These are phyloP conservation scores for Pampus argenteus DNA, from an alignment of 2,797 vertebrate species.

Conservation along the genomic window DNA sequence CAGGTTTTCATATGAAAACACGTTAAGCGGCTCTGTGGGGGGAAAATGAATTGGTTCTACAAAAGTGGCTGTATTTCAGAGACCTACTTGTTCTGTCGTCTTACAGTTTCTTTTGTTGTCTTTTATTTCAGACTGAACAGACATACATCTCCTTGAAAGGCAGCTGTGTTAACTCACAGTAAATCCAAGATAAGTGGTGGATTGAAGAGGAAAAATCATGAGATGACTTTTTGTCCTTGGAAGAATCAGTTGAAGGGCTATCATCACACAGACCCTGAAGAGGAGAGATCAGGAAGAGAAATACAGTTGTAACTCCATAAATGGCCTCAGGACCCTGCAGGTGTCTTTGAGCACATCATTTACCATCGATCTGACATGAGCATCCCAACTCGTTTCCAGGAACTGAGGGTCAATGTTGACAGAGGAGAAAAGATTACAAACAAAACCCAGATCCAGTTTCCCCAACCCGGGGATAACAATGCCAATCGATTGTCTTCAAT, in stretches of 20 bases:
- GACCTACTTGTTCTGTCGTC: not conserved
- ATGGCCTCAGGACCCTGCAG: conserved; percentile 73
- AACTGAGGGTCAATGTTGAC: conserved; percentile 81
- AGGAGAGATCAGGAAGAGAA: conserved; percentile 21
- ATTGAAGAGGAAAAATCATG: conserved; percentile 54
- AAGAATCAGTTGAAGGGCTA: conserved; percentile 51
- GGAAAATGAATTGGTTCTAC: not conserved
- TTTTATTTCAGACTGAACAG: conserved; percentile 70
- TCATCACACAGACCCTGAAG: conserved; percentile 25
- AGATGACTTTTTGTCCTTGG: conserved; percentile 68
- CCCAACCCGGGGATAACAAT: conserved; percentile 88
- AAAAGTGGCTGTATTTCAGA: conserved; percentile 12
- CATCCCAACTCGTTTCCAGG: conserved; percentile 73
- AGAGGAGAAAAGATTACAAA: conserved; percentile 86
- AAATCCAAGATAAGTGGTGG: conserved; percentile 38
- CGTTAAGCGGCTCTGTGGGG: not conserved
- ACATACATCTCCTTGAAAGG: conserved; percentile 17
- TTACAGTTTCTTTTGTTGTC: conserved; percentile 38
- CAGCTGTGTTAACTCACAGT: conserved; percentile 10
- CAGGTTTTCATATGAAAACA: conserved; percentile 13
- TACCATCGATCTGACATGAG: conserved; percentile 74
- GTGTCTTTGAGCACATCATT: conserved; percentile 61
- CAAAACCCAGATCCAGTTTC: conserved; percentile 79
- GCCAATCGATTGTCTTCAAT: conserved; percentile 88
- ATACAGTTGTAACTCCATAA: conserved; percentile 50